Conservation (phyloP, 2,113 vertebrate genomes). For the Kobus ellipsiprymnus region DNA sequence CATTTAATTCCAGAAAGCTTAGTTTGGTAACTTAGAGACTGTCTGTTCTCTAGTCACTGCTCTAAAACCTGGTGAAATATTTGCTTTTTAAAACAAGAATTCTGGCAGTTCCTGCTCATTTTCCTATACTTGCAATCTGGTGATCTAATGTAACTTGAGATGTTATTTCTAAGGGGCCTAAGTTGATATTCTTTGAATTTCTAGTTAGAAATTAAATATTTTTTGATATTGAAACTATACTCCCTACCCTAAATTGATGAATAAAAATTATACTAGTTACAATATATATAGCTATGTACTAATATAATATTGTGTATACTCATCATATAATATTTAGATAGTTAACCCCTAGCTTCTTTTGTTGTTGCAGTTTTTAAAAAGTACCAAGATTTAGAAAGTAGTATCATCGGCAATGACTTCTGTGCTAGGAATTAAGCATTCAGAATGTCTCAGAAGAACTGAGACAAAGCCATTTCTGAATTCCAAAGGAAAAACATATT, state of each 20-base stretch:
- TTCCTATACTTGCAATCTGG: neutral
- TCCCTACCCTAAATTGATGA: neutral
- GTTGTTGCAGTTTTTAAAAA: neutral
- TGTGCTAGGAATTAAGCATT: constrained; percentile 43
- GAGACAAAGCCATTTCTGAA: constrained; percentile 45
- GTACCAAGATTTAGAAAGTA: neutral
- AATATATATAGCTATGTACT: neutral
- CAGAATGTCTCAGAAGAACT: neutral
- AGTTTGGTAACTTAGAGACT: neutral
- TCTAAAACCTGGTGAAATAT: constrained; percentile 22
- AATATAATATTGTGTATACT: neutral
- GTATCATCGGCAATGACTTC: neutral
- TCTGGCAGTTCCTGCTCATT: constrained; percentile 13
- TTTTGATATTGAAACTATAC: neutral
- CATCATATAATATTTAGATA: neutral
- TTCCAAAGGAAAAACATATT: constrained; percentile 36
- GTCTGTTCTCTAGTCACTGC: neutral
- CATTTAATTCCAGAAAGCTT: neutral
- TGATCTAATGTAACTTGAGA: constrained; percentile 33
- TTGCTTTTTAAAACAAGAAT: constrained; percentile 41
- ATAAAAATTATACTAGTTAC: neutral
- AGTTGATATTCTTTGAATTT: neutral
- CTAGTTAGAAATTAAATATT: constrained; percentile 3
- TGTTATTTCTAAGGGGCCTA: constrained; percentile 18
- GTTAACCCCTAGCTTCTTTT: neutral